Base-by-base conservation (phyloP, 2,113 vertebrate species). In the Oreochromis tanganicae region DNA sequence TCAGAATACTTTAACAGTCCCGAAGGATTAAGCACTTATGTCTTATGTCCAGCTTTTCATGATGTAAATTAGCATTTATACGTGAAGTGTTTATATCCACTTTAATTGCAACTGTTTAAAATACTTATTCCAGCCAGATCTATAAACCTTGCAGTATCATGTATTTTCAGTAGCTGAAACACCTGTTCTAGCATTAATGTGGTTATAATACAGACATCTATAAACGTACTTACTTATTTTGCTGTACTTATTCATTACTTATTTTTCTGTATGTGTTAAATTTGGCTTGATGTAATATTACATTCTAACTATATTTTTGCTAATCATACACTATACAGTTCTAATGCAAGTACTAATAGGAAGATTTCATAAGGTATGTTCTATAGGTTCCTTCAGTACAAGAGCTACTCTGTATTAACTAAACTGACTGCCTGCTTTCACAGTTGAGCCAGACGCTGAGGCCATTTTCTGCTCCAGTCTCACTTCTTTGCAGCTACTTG, bases 381-480 rank as follows among this genome's bases (percentile, higher is more conserved):
- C 34, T 19, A 9, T 21, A 81, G 43, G 29, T 34, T 82, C 41
- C 81, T 83, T 59, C 56, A 56, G 90, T 78, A 83, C 55, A 27
- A 61, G 81, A 85, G 81, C 48, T 78, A 56, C 13, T 80, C 13
- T 80, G 78, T 38, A 52, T 52, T 34, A 38, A 43, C 38, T 43
- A 29, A 91, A 87, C 24, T 68, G 32, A 85, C 48, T 85, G 90
- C 73, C 57, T 85, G n/a, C 68, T 83, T 78, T 56, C 80, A 56
- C 63, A 68, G 81, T 50, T 71, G 68, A 19, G 43, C 71, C 38
- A 54, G 57, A 87, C 2, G 10, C 57, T 16, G 61, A 89, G 66
- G 84, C 38, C 83, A 32, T 29, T 83, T 55, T 36, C 48, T 68
- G 81, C 87, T 66, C 61, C 27, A 43, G 63, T 38, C 63, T 21